Base-by-base conservation (phyloP, 1,140 invertebrate species). In the Tetragonula clypearis region DNA sequence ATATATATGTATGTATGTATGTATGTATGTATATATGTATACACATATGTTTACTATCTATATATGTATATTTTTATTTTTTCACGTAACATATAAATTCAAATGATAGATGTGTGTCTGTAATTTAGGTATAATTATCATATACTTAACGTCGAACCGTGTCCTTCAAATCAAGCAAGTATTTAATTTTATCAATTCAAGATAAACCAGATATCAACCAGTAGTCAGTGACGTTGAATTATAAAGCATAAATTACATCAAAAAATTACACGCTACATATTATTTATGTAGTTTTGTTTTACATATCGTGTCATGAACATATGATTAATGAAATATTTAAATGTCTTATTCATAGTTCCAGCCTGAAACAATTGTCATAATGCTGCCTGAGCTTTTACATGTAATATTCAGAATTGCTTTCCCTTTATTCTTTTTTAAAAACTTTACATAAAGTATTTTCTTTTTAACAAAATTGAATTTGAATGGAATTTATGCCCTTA, bases 301-400 rank as follows among this genome's bases (percentile, higher is more conserved):
- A 5, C 12, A 71, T 23, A 60, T 71, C 58, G 56, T 75, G 8
- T 41, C 41, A 41, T 3, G 41, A 41, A 41, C 5, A 3, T 41
- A 80, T 41, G 73, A 82, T 69, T 77, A 76, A 86, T 68, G 55
- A 82, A 82, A 82, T 76, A 85, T 88, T 85, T 75, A 86, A 84
- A 88, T 85, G 82, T 87, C 83, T 88, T 92, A 87, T 77, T 90
- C 88, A 91, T 86, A 86, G 87, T 89, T 91, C 88, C 90, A 93
- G 91, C 94, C 94, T 95, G 94, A 95, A 95, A 95, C 94, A 95
- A 94, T 94, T 94, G 79, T 94, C 93, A 94, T 94, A 95, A 95
- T 95, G 94, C 94, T 94, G 93, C 92, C 92, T 94, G 94, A 94
- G 94, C 94, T 93, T 93, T 88, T 84, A 88, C 84, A 77, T 86